Base-by-base conservation (phyloP, 2,888 invertebrate genomes). In the Noctuana brunneofusca region DNA sequence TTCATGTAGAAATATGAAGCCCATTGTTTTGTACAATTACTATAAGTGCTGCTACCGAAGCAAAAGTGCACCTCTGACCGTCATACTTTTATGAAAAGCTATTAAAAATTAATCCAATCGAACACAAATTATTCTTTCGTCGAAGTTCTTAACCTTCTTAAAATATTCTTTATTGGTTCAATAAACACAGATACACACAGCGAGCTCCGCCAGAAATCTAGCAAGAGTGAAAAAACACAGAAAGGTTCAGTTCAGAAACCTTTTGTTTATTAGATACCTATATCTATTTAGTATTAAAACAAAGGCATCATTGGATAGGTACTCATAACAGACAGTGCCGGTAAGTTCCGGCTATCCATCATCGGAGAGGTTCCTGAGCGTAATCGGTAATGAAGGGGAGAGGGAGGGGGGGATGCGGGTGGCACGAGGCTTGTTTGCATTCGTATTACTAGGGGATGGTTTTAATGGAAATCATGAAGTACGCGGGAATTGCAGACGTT, bases 321-420 rank as follows among this genome's bases (percentile, higher is more conserved):
- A 41, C 48, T 49, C 58, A 53, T 52, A 66, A 65, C 58, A 41
- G 65, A 67, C 63, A 58, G 64, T 38, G 38, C 43, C 57, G 71
- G 70, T 69, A 68, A 74, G 73, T 80, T 85, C 84, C 85, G 84
- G 85, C 73, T 78, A 84, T 86, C 83, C 83, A 86, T 86, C 86
- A 86, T 81, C 70, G 71, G 69, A 71, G 73, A 72, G 70, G 80
- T 83, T 84, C 83, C 83, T 81, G 84, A 75, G 74, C 71, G 76
- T 80, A 84, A 84, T 81, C 82, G 76, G 70, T 69, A 66, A 70
- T 69, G 69, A 70, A 70, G 69, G 22, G 35, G 30, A 18, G 18
- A 18, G 52, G 30, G 30, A 8, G 52, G 2, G 38, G 12, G 69
- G 69, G 69, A n/a, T n/a, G 66, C 67, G 69, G 66, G 58, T 60